Base-by-base conservation (phyloP, 2,113 vertebrate species). In the Callipepla squamata region DNA sequence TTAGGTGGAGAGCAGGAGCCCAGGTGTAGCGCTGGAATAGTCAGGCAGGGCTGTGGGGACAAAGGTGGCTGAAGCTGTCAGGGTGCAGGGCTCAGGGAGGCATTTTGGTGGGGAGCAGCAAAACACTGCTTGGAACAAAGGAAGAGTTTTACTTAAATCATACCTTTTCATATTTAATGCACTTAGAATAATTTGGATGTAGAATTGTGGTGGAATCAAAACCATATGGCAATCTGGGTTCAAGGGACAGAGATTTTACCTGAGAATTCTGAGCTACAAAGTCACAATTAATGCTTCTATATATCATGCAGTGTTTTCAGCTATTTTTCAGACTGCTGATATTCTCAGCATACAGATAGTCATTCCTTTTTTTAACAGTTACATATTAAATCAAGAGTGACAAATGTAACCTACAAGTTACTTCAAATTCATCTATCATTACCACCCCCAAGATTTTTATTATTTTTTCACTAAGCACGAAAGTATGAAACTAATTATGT, bases 291-390 rank as follows among this genome's bases (percentile, higher is more conserved):
- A 90, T 84, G 47, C 38, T 95, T 95, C 42, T 55, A 72, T 80
- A 83, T 76, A 51, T 55, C 16, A 5, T 47, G 30, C 57, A 55
- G 57, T 18, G 62, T 75, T 79, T 58, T 86, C 14, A 22, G 55
- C 32, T 53, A 94, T 95, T 96, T 97, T 91, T 95, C 84, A 93
- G 47, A 72, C 69, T 97, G 89, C 78, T 81, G 85, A 1, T 80
- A 90, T 77, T 83, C n/a, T 50, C 78, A 90, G 61, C 73, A 65
- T 85, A 79, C 3, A 22, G 44, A 51, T 15, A 85, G 68, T 10
- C 30, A 34, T 26, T 36, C 25, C 73, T 84, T 93, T 95, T 76
- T 82, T 95, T 74, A 95, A 75, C 23, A 67, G 2, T 32, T 61
- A 76, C 62, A 66, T 47, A 72, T 48, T 86, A 93, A 94, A 67